phyloP scores from a whole-genome alignment of 2,888 invertebrate species.

The Artemia sinica region DNA sequence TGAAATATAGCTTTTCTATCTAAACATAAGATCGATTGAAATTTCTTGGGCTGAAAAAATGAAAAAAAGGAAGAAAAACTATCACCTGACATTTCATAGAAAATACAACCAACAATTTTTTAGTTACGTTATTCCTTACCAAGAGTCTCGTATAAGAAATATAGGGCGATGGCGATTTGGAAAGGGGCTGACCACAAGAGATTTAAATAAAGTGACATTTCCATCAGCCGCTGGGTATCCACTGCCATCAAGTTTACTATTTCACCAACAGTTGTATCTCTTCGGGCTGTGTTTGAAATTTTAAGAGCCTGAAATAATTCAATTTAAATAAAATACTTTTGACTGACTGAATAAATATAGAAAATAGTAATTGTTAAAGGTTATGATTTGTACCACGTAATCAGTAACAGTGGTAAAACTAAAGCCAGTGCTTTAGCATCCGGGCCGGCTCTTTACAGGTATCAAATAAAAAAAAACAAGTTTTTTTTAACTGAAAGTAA shows the following conservation, averaged over 20 bases:
- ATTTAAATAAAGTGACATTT: constrained; percentile 27
- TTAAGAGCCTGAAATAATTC: constrained; percentile 24
- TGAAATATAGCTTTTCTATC: too few species aligned
- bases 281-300: constrained; percentile 27
- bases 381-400: too few species aligned
- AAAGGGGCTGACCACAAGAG: constrained; percentile 31
- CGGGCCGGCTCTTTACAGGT: too few species aligned
- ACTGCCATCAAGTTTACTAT: constrained; percentile 31
- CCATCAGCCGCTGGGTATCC: constrained; percentile 29
- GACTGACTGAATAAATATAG: too few species aligned
- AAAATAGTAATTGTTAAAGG: too few species aligned
- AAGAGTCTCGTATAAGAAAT: constrained; percentile 27
- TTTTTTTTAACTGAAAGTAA: too few species aligned
- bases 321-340: too few species aligned
- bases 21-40: not conserved
- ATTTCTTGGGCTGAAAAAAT: not conserved
- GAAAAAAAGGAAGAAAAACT: not conserved
- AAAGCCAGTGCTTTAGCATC: too few species aligned
- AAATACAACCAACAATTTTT: not conserved
- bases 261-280: constrained; percentile 29
- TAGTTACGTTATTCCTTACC: constrained; percentile 20
- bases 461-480: too few species aligned
- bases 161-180: constrained; percentile 33
- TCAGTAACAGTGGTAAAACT: too few species aligned
- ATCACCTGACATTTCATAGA: not conserved